These are phyloP conservation scores for Acronicta alni DNA, from an alignment of 2,888 invertebrate species.

Conservation along the genomic window DNA sequence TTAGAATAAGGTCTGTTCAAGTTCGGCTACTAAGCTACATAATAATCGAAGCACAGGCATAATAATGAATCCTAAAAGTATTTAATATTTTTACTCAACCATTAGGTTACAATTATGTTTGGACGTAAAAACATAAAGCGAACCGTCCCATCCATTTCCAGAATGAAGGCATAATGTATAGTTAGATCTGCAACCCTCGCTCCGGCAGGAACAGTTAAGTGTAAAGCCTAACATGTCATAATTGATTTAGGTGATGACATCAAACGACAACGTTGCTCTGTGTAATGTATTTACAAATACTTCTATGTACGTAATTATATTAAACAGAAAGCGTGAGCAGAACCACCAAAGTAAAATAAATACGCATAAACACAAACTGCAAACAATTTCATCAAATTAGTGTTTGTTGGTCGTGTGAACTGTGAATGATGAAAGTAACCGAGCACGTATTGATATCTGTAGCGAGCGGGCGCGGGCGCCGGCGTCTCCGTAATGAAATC, in stretches of 20 bases:
- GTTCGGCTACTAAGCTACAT: too few relatives aligned
- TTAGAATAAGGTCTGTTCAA: too few relatives aligned
- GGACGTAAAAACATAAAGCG: background rate
- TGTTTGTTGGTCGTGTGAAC: constrained; percentile 2
- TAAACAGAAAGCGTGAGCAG: background rate
- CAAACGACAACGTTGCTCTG: background rate
- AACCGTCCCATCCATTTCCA: background rate
- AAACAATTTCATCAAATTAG: constrained; percentile 15
- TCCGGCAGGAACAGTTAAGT: background rate
- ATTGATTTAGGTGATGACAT: background rate
- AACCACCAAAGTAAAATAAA: constrained; percentile 7
- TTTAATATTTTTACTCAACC: too few relatives aligned
- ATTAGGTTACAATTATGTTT: too few relatives aligned
- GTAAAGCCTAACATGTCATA: background rate
- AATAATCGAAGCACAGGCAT: too few relatives aligned
- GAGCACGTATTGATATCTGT: constrained; percentile 3
- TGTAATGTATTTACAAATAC: background rate
- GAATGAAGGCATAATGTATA: too few relatives aligned
- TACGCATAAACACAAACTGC: constrained; percentile 14
- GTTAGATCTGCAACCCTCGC: background rate
- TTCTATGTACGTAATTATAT: background rate
- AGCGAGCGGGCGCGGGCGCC: background rate
- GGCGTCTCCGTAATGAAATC: constrained; percentile 20
- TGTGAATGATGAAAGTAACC: constrained; percentile 25
- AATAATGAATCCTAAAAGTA: too few relatives aligned